phyloP scores from a whole-genome alignment of 2,113 vertebrate genomes.

The Cheilinus undulatus region DNA sequence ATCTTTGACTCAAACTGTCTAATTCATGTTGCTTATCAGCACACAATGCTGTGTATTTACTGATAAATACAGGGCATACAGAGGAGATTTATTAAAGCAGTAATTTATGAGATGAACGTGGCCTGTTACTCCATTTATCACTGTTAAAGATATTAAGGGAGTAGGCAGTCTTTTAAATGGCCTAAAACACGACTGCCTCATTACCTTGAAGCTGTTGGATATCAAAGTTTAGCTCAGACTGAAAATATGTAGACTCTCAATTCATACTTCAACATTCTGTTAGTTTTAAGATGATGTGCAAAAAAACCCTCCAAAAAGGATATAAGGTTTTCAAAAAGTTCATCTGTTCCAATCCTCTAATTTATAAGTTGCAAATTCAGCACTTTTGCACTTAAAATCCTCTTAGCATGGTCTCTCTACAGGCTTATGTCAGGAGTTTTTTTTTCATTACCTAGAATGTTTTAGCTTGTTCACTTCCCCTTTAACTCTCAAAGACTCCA shows the following conservation, averaged over 20 bases:
- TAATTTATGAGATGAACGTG: too few relatives aligned
- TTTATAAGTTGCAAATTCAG: conserved; percentile 22
- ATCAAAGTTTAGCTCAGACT: conserved; percentile 47
- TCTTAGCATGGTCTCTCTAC: conserved; percentile 6
- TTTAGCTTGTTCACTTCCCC: conserved; percentile 12
- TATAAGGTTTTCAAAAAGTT: conserved; percentile 11
- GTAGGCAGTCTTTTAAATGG: too few relatives aligned
- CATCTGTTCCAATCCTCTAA: conserved; percentile 16
- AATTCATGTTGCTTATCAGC: too few relatives aligned
- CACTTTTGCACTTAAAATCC: conserved; percentile 25
- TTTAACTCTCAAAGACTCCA: conserved; percentile 22
- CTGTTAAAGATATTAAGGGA: too few relatives aligned
- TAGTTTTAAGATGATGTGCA: conserved; percentile 18
- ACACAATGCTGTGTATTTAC: too few relatives aligned
- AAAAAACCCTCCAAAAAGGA: conserved; percentile 31
- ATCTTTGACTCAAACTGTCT: too few relatives aligned
- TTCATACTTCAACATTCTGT: conserved; percentile 9
- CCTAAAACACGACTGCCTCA: neutral
- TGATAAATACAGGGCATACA: too few relatives aligned
- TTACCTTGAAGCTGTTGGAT: conserved; percentile 14
- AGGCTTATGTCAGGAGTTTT: conserved; percentile 19
- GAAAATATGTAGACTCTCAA: conserved; percentile 33
- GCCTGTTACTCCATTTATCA: too few relatives aligned
- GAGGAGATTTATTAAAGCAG: too few relatives aligned
- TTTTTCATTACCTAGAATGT: neutral